Percentiles rank a stretch among this genome's conserved stretches.
Evolutionary conservation across 2,113 vertebrate species (phyloP).

Genomic region (Pygoscelis antarcticus): DNA sequence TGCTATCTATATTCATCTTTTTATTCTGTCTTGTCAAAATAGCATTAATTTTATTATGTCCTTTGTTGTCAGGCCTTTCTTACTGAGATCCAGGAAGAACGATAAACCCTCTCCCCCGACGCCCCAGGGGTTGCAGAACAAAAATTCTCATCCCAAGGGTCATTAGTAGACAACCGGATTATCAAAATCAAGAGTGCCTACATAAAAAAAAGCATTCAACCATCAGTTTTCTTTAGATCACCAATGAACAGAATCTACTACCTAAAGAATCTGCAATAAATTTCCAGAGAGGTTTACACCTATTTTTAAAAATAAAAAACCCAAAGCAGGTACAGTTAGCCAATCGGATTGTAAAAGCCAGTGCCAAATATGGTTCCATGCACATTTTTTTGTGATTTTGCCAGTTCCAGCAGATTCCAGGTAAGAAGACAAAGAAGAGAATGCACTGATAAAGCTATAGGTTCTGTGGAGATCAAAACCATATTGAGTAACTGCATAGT

Average conservation of each 20-base stretch:
- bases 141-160: not conserved
- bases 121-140: not conserved
- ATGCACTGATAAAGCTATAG: not conserved
- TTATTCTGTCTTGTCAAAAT: not conserved
- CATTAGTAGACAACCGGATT: not conserved
- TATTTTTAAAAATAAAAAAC: not conserved
- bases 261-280: not conserved
- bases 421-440: not conserved
- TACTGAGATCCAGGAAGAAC: not conserved
- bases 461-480: not conserved
- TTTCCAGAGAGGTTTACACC: not conserved
- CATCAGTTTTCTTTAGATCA: not conserved
- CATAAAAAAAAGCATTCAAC: not conserved
- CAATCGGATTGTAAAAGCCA: not conserved
- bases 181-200: not conserved
- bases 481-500: not conserved
- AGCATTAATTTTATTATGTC: not conserved
- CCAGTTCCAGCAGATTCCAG: not conserved
- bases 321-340: not conserved
- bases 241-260: not conserved
- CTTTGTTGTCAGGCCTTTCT: not conserved
- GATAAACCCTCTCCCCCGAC: accelerated
- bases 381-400: not conserved
- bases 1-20: not conserved
- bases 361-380: not conserved